These are phyloP conservation scores for Nemurella pictetii DNA, from an alignment of 2,888 invertebrate genomes.

Conservation along the genomic window DNA sequence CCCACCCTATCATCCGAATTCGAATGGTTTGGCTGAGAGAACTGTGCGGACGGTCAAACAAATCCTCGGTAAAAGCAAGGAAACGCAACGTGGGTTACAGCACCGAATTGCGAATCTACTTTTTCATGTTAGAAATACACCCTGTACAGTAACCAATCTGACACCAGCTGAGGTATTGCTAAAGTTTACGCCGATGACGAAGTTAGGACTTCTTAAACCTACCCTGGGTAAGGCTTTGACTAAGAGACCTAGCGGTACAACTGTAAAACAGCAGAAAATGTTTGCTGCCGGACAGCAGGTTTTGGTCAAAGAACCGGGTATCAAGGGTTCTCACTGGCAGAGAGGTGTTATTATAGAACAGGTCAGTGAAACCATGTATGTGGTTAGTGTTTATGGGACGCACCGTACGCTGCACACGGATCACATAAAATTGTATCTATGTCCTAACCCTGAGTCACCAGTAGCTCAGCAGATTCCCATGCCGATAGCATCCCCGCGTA, in stretches of 20 bases:
- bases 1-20: constrained; percentile 2
- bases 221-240: not conserved
- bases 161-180: not conserved
- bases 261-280: not conserved
- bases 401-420: no score
- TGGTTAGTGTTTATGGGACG: not conserved
- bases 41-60: not conserved
- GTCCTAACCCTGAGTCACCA: no score
- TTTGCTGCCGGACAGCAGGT: not conserved
- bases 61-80: not conserved
- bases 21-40: constrained; percentile 27
- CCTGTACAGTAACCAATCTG: not conserved
- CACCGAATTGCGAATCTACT: not conserved
- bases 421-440: no score
- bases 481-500: no score
- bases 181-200: not conserved
- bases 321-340: not conserved
- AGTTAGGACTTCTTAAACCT: not conserved
- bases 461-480: no score
- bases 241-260: not conserved
- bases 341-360: not conserved
- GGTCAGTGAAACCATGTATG: not conserved
- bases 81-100: not conserved
- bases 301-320: not conserved
- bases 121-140: not conserved